Conservation (phyloP, 2,113 vertebrate species). For the Cryptoleucopteryx plumbea region DNA sequence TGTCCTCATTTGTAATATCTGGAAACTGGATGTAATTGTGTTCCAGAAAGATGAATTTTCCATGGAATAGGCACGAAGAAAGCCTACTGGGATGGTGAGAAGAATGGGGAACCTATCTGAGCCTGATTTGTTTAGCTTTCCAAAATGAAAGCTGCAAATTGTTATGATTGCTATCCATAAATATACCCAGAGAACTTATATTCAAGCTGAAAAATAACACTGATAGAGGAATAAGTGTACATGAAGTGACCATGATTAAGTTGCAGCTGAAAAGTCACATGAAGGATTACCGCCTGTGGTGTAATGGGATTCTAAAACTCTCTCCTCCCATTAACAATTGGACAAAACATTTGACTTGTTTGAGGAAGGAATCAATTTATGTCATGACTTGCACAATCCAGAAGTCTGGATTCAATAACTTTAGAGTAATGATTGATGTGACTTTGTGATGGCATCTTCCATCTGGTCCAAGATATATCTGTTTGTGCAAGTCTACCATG, state of each 20-base stretch:
- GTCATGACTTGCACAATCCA: background rate
- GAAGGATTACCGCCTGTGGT: background rate
- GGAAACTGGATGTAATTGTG: background rate
- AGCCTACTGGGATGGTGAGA: background rate
- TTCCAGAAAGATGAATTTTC: background rate
- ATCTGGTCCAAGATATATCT: background rate
- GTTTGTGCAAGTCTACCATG: background rate
- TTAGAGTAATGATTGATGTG: background rate
- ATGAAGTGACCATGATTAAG: background rate
- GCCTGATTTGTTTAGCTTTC: background rate
- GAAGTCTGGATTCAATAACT: background rate
- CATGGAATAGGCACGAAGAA: accelerated
- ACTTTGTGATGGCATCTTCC: background rate
- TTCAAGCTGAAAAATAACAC: background rate
- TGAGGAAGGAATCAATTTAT: background rate
- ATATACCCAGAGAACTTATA: background rate
- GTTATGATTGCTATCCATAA: background rate
- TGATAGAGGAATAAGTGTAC: background rate
- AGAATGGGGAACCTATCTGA: background rate
- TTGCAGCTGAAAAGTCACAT: background rate
- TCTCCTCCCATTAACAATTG: background rate
- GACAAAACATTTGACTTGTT: background rate
- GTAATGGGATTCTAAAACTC: background rate
- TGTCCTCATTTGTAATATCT: background rate
- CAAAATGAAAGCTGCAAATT: background rate